These are phyloP conservation scores for Malurus melanocephalus DNA, from an alignment of 2,113 vertebrate genomes.

Conservation along the genomic window DNA sequence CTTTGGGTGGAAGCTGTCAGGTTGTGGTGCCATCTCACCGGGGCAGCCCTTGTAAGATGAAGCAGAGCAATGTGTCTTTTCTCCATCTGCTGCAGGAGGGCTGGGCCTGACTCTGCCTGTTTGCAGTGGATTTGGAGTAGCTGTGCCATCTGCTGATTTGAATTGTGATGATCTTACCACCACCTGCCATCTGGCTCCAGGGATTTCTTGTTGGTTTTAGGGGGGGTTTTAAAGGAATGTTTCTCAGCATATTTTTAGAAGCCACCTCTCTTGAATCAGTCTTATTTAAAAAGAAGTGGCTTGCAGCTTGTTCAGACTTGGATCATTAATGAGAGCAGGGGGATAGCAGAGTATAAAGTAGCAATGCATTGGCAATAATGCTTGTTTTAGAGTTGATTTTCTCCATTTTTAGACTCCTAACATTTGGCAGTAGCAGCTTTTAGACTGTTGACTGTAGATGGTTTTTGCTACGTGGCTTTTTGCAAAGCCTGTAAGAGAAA, in stretches of 20 bases:
- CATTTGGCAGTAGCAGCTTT: background rate
- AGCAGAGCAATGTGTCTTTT: background rate
- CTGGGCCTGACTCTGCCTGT: constrained; percentile 4
- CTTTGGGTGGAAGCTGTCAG: background rate
- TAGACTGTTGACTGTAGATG: background rate
- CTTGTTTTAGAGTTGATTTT: background rate
- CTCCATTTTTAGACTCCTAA: background rate
- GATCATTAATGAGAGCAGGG: background rate
- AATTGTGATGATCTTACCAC: background rate
- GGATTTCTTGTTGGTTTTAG: background rate
- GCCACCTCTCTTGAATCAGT: constrained; percentile 5
- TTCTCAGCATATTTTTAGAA: constrained; percentile 22
- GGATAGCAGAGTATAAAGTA: background rate
- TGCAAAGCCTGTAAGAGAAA: background rate
- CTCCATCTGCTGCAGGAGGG: constrained; percentile 40
- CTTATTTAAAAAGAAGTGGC: constrained; percentile 6
- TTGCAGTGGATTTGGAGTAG: background rate
- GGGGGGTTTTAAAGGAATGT: background rate
- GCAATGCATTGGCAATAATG: background rate
- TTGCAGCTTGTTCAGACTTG: background rate
- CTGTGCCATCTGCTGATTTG: constrained; percentile 58
- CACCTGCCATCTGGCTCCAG: constrained; percentile 47
- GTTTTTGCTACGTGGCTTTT: background rate
- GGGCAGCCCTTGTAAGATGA: background rate
- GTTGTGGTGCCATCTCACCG: background rate